phyloP scores from a whole-genome alignment of 2,113 vertebrate species.

The Tychaedon coryphoeus region DNA sequence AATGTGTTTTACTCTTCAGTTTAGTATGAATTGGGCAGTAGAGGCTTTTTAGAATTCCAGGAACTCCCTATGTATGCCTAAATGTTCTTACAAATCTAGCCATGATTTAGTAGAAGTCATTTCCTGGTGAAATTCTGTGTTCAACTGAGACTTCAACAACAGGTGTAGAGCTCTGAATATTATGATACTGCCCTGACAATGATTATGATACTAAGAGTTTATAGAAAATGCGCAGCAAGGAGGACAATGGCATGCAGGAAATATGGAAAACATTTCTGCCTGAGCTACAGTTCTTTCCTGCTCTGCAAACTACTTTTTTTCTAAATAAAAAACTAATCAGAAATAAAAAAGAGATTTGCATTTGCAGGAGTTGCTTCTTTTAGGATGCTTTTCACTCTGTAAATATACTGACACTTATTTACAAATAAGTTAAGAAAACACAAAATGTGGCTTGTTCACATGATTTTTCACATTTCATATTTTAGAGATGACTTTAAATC shows the following conservation, averaged over 20 bases:
- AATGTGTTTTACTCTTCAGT: not conserved
- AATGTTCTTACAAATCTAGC: not conserved
- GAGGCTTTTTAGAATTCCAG: not conserved
- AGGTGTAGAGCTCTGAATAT: not conserved
- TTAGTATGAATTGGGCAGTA: not conserved
- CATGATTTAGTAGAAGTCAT: not conserved
- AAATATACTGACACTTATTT: not conserved
- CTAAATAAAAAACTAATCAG: not conserved
- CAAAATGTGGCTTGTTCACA: not conserved
- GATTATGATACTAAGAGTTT: not conserved
- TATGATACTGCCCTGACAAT: not conserved
- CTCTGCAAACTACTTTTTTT: not conserved
- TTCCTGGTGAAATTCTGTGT: not conserved
- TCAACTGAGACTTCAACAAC: not conserved
- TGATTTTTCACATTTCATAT: not conserved
- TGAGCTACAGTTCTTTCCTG: not conserved
- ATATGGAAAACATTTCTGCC: not conserved
- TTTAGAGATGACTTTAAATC: not conserved
- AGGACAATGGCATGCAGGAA: not conserved
- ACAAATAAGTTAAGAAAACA: not conserved
- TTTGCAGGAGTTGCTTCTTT: not conserved
- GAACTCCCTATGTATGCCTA: not conserved
- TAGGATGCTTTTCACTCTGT: not conserved
- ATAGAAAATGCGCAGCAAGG: not conserved
- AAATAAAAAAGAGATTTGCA: not conserved